Base-by-base conservation (phyloP, 2,113 vertebrate species). In the Limnothrissa miodon region DNA sequence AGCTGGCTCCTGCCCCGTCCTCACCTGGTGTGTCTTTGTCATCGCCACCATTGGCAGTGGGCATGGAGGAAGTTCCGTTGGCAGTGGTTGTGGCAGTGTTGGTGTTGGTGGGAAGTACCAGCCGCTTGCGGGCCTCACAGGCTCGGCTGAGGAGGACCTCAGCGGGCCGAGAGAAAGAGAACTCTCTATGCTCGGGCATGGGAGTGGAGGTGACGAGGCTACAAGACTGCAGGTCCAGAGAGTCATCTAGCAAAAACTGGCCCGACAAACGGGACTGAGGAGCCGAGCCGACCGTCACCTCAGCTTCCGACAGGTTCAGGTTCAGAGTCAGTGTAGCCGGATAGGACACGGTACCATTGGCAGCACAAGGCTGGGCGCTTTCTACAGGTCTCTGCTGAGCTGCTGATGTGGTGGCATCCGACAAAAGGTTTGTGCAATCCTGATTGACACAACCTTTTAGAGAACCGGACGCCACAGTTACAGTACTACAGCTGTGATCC, bases 51-150 rank as follows among this genome's bases (percentile, higher is more conserved):
- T 19, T 29, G 21, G 53, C 53, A 6, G 8, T 11, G 25, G 59
- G 5, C 9, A n/a, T 1, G 59, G n/a, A 23, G 53, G 46, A 13
- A 13, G 53, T 56, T 19, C 21, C 21, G 53, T 17, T n/a, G 21
- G 17, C n/a, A 21, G 53, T n/a, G 53, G 53, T 56, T 0, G 19
- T 56, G 17, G 2, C n/a, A 21, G 19, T 62, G 25, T 7, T 62
- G 59, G n/a, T 11, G 9, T 62, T 62, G 59, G 59, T 9, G 59
- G 59, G 59, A 1, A 62, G 59, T 7, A 62, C 25, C 7, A 62
- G 59, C n/a, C 29, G 59, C 59, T 62, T 62, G n/a, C n/a, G 59
- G 59, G 59, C 59, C 25, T 62, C 59, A n/a, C 25, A 62, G 59
- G n/a, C 23, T 7, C 25, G 9, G 6, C 59, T 2, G 59, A 56